phyloP scores from a whole-genome alignment of 2,888 invertebrate species.

The Lepidocyrtoides sp. region DNA sequence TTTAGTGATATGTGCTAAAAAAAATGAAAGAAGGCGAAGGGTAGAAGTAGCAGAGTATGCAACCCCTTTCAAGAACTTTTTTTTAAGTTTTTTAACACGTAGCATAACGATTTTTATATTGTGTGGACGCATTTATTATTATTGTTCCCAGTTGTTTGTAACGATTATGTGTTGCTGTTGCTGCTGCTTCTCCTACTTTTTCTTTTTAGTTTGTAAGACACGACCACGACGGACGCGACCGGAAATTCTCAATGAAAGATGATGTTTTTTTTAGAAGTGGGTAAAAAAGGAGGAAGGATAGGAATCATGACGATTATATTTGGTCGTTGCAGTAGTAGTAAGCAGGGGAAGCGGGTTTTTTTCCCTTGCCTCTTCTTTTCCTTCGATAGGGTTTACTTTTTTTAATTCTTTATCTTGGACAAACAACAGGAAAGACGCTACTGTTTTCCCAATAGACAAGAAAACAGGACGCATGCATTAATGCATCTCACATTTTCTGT shows the following conservation, averaged over 20 bases:
- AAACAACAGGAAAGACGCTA: slow-evolving; percentile 54
- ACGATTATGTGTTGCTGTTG: slow-evolving; percentile 25
- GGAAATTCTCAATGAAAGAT: slow-evolving; percentile 78
- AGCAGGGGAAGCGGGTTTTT: not conserved
- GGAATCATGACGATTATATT: not conserved
- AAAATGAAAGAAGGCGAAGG: not conserved
- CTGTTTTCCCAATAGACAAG: not conserved
- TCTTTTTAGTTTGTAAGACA: not conserved
- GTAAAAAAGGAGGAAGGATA: slow-evolving; percentile 17
- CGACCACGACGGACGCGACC: slow-evolving; percentile 51
- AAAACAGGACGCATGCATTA: slow-evolving; percentile 58
- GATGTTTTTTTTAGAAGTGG: slow-evolving; percentile 36
- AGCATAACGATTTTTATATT: slow-evolving; percentile 59
- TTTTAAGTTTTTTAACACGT: slow-evolving; percentile 63
- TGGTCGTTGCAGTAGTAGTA: not conserved
- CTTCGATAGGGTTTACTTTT: slow-evolving; percentile 11
- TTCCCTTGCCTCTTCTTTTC: not conserved
- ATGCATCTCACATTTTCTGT: slow-evolving; percentile 39
- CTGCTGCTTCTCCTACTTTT: not conserved
- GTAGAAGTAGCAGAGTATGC: not conserved
- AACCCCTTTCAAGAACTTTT: not conserved
- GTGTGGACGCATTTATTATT: slow-evolving; percentile 74
- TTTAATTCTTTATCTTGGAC: slow-evolving; percentile 11
- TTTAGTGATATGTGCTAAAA: slow-evolving; percentile 53
- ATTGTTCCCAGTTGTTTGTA: slow-evolving; percentile 59